Evolutionary conservation across 2,888 invertebrate species (phyloP), one percentile per base, ranked within the genome.

Genomic region (Apoderus coryli): DNA sequence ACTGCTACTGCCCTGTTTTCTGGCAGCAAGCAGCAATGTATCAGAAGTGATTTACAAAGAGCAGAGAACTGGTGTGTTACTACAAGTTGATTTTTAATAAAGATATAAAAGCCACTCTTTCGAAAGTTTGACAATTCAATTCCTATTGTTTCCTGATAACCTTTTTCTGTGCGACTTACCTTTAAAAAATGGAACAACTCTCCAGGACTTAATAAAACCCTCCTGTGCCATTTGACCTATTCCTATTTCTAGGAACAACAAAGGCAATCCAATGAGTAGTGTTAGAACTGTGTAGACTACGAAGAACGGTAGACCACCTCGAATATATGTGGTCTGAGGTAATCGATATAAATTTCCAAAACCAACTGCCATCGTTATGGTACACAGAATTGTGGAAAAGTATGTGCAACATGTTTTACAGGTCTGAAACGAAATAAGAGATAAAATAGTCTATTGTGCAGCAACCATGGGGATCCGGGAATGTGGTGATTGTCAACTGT

Each of bases 171-270:
- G n/a, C n/a, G n/a, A 6, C 44, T 48, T 46, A 72, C 74, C 74
- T 66, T 60, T 68, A 46, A 73, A 69, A 44, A 74, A 64, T 2
- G 73, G 74, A 22, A 74, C 70, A 2, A 71, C 72, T 39, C 67
- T 61, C 72, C 72, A 74, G 11, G 70, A 59, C 27, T 72, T 72
- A 4, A 69, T 67, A 11, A 69, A 64, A 14, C 73, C 73, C 44
- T 72, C 71, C 48, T 72, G 71, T 33, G 72, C 69, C 32, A 74
- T 59, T 49, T 73, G 72, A 4, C 73, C 74, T 1, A 72, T 53
- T 1, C 72, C 67, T 11, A 75, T 57, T 50, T 75, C 72, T 31
- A 74, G 55, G 41, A 72, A 60, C 2, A 65, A 56, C n/a, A 67
- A 49, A 0, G 74, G 73, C 16, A 71, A 50, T 3, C 69, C 71